Evolutionary conservation across 2,113 vertebrate genomes (phyloP).

Genomic region (Dasypus novemcinctus): DNA sequence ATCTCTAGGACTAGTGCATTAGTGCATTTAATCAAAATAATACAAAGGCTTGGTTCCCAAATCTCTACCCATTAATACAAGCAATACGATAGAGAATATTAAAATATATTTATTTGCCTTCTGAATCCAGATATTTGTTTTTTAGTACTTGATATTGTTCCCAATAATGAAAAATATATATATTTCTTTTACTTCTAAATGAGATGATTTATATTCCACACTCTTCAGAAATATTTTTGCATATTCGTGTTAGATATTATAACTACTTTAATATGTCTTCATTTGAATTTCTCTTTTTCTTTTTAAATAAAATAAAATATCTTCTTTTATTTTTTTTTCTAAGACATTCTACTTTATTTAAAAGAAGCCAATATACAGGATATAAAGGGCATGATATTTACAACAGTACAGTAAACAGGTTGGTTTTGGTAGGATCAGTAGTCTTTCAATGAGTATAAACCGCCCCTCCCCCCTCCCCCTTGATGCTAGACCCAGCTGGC

Average conservation of each 20-base stretch:
- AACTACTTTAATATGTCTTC: not conserved
- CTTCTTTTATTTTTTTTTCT: no score
- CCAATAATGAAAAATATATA: not conserved
- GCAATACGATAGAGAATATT: not conserved
- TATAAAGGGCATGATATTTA: constrained; percentile 87
- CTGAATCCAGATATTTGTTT: not conserved
- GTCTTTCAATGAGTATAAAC: constrained; percentile 75
- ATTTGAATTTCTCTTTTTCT: not conserved
- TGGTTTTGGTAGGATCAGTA: constrained; percentile 79
- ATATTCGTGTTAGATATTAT: not conserved
- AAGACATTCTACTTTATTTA: constrained; percentile 81
- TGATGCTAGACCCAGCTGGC: constrained; percentile 56
- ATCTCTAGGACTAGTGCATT: not conserved
- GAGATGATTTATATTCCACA: not conserved
- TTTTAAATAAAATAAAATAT: not conserved
- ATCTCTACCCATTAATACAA: not conserved
- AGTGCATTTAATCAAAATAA: not conserved
- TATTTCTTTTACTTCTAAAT: not conserved
- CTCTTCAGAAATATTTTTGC: not conserved
- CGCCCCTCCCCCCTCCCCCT: not conserved
- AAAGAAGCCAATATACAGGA: constrained; percentile 88
- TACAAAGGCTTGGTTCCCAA: not conserved
- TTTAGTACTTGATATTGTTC: not conserved
- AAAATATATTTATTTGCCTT: not conserved
- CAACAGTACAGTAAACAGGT: constrained; percentile 82